These are phyloP conservation scores for Zalophus californianus DNA, from an alignment of 2,797 vertebrate species.

Conservation along the genomic window DNA sequence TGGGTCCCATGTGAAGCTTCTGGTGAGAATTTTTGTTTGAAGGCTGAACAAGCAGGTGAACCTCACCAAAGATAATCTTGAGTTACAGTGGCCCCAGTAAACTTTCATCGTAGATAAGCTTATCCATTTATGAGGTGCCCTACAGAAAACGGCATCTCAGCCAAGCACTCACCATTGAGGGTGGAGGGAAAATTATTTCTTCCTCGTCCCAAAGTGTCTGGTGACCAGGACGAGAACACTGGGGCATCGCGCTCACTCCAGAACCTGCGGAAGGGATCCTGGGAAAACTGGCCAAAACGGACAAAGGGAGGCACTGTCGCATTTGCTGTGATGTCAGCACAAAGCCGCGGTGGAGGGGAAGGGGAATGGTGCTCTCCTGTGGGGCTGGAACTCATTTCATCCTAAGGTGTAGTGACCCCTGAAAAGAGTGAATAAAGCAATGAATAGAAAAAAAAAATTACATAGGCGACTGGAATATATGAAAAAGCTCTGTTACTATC, in stretches of 20 bases:
- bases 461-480: not conserved
- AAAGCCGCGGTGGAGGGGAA: not conserved
- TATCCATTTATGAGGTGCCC: not conserved
- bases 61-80: not conserved
- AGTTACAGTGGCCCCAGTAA: not conserved
- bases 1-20: not conserved
- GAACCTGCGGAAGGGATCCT: too few relatives aligned
- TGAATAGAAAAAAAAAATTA: not conserved
- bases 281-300: too few relatives aligned
- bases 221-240: too few relatives aligned
- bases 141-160: not conserved
- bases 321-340: slow-evolving; percentile 59
- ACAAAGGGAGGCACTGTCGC: slow-evolving; percentile 53
- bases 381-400: not conserved
- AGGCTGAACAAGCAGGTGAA: not conserved
- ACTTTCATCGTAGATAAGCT: not conserved
- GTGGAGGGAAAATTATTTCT: too few relatives aligned
- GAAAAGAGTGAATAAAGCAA: slow-evolving; percentile 75
- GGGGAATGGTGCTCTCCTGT: rapidly evolving
- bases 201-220: too few relatives aligned
- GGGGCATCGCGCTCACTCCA: too few relatives aligned
- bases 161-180: not conserved
- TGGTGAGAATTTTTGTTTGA: not conserved
- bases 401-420: not conserved
- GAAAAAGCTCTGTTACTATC: not conserved